Conservation (phyloP, 2,888 invertebrate genomes). For the Synergus japonicus region DNA sequence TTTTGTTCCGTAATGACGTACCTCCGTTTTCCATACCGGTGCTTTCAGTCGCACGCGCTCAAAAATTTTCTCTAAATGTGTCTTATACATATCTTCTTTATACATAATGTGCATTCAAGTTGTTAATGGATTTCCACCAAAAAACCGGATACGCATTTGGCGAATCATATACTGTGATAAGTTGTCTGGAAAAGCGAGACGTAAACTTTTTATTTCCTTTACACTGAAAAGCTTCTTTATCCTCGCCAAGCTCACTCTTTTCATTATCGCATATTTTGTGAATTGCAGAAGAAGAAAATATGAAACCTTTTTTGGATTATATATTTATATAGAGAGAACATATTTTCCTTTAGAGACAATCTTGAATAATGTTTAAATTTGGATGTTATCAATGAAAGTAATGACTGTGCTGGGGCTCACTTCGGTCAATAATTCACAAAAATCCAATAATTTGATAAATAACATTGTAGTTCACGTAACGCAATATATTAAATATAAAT, state of each 20-base stretch:
- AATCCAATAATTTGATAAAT: neutral
- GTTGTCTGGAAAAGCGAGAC: neutral
- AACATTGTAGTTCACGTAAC: no score
- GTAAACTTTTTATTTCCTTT: neutral
- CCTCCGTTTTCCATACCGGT: conserved; percentile 7
- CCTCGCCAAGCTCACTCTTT: neutral
- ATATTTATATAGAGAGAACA: neutral
- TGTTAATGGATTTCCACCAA: neutral
- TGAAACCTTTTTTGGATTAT: no score
- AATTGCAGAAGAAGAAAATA: neutral
- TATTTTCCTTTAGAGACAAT: neutral
- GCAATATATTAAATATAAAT: no score
- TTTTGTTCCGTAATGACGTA: conserved; percentile 53
- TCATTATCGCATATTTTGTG: neutral
- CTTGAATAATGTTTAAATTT: neutral
- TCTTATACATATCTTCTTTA: neutral
- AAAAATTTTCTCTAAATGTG: neutral
- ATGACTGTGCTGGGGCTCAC: neutral
- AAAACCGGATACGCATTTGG: neutral
- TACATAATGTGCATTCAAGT: neutral
- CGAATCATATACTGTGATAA: neutral
- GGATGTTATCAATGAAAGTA: conserved; percentile 2
- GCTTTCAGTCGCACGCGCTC: conserved; percentile 13
- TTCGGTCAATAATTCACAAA: neutral
- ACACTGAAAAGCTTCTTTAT: neutral